Percentiles rank a stretch among this genome's conserved stretches.
Evolutionary conservation across 2,888 invertebrate genomes (phyloP).

Genomic region (Leptodirus hochenwartii): DNA sequence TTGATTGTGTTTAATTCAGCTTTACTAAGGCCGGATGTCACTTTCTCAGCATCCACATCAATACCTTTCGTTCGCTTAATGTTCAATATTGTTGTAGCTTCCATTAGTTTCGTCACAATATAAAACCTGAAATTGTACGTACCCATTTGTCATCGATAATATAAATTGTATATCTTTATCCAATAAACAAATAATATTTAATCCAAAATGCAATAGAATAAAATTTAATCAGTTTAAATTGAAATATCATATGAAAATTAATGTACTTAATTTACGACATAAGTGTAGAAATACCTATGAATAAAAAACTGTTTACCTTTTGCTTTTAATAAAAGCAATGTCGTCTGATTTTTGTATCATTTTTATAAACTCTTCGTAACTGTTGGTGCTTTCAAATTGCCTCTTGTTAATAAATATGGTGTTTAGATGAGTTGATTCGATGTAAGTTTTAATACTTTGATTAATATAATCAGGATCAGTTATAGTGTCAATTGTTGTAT

Average conservation of each 20-base stretch:
- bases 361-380: constrained; percentile 75
- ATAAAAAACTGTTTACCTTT: too few species aligned
- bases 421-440: constrained; percentile 64
- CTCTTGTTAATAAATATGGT: constrained; percentile 60
- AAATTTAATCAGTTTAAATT: too few species aligned
- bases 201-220: too few species aligned
- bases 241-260: too few species aligned
- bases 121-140: constrained; percentile 40
- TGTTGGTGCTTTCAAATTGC: constrained; percentile 75
- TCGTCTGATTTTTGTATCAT: constrained; percentile 67
- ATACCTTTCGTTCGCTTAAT: constrained; percentile 70
- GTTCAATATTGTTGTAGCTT: constrained; percentile 81
- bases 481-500: constrained; percentile 64
- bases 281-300: too few species aligned
- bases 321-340: constrained; percentile 65
- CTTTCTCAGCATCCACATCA: constrained; percentile 42
- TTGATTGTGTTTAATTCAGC: constrained; percentile 65
- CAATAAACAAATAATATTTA: too few species aligned
- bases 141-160: constrained; percentile 5
- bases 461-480: constrained; percentile 88
- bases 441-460: constrained; percentile 64
- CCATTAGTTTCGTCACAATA: constrained; percentile 84
- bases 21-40: constrained; percentile 42
- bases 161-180: constrained; percentile 5
- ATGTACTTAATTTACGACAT: too few species aligned